Evolutionary conservation across 2,888 invertebrate genomes (phyloP).

Genomic region (Chymomyza amoena): DNA sequence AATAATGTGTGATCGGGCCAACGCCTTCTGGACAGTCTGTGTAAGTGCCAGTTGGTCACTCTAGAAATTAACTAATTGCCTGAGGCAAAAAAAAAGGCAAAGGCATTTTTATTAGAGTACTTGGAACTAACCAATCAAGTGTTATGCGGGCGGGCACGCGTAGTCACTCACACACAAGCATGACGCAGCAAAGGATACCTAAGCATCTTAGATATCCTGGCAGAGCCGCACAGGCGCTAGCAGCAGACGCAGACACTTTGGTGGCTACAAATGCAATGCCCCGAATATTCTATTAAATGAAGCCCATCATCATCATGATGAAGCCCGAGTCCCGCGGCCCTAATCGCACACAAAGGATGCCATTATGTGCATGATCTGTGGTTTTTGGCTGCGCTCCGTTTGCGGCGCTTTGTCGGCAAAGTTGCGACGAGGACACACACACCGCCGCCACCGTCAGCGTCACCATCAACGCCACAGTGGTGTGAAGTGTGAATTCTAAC

Average conservation of each 20-base stretch:
- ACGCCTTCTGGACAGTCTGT: background rate
- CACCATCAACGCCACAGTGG: slow-evolving; percentile 10
- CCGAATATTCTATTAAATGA: slow-evolving; percentile 18
- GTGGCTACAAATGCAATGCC: slow-evolving; percentile 10
- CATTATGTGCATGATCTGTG: slow-evolving; percentile 71
- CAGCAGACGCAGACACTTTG: slow-evolving; percentile 6
- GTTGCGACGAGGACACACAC: slow-evolving; percentile 41
- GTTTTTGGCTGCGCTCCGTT: slow-evolving; percentile 40
- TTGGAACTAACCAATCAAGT: background rate
- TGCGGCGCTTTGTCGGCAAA: slow-evolving; percentile 68
- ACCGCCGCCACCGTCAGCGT: slow-evolving; percentile 28
- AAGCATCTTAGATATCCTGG: background rate
- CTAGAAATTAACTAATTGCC: background rate
- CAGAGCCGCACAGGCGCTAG: background rate
- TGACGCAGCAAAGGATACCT: slow-evolving; percentile 4
- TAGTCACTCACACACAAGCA: slow-evolving; percentile 8
- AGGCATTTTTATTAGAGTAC: background rate
- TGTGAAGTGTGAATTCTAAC: slow-evolving; percentile 71
- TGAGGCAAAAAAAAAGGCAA: background rate
- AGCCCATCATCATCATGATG: slow-evolving; percentile 16
- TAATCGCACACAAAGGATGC: slow-evolving; percentile 53
- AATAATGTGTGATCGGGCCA: slow-evolving; percentile 45
- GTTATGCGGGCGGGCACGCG: slow-evolving; percentile 15
- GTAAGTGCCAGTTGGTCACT: background rate
- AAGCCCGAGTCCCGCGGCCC: background rate